phyloP scores from a whole-genome alignment of 2,113 vertebrate species.

The Ranitomeya variabilis region DNA sequence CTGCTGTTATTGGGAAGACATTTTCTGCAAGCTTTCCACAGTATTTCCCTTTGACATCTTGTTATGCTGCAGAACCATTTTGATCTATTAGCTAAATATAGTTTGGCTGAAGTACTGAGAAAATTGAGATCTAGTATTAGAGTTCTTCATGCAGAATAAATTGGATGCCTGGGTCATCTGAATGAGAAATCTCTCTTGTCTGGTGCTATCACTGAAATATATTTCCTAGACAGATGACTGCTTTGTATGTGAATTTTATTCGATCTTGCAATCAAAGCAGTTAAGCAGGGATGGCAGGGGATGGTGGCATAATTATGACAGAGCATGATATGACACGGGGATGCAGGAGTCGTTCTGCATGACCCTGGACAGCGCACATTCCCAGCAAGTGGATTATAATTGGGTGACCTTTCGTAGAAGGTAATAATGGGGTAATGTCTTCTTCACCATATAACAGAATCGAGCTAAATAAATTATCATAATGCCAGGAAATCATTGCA shows the following conservation, averaged over 20 bases:
- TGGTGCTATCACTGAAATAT: not conserved
- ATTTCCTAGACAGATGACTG: not conserved
- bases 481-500: not conserved
- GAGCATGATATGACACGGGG: not conserved
- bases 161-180: not conserved
- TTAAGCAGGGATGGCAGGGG: not conserved
- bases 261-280: not conserved
- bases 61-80: not conserved
- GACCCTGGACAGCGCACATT: not conserved
- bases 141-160: not conserved
- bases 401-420: conserved; percentile 17
- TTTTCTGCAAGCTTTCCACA: not conserved
- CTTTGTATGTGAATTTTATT: not conserved
- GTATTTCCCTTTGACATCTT: not conserved
- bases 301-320: conserved; percentile 4
- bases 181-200: not conserved
- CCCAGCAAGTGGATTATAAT: conserved; percentile 6
- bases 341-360: not conserved
- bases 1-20: not conserved
- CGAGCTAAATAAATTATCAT: not conserved
- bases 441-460: not conserved
- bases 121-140: not conserved
- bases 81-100: conserved; percentile 14
- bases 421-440: conserved; percentile 8
- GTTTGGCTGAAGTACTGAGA: not conserved